Evolutionary conservation across 2,888 invertebrate species (phyloP).

Genomic region (Neocrepidodera transversa): DNA sequence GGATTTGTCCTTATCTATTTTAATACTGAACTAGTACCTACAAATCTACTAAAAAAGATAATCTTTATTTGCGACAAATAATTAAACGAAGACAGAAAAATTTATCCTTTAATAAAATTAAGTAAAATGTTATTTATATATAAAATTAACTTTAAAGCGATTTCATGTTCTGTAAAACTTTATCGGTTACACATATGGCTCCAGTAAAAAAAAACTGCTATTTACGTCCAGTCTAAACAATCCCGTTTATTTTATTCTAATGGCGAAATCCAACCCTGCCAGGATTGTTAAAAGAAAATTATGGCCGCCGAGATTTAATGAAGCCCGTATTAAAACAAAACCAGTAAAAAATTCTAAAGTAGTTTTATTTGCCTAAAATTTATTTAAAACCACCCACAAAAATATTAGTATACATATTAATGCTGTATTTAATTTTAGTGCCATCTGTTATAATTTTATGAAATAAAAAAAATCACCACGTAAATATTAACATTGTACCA

Average conservation of each 20-base stretch:
- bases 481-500: too few species aligned
- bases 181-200: neutral
- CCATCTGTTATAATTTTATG: too few species aligned
- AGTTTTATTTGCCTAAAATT: too few species aligned
- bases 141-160: neutral
- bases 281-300: slow-evolving; percentile 5
- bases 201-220: neutral
- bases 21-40: slow-evolving; percentile 9
- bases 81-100: too few species aligned
- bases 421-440: too few species aligned
- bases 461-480: too few species aligned
- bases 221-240: neutral
- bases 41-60: slow-evolving; percentile 11
- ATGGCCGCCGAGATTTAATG: too few species aligned
- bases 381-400: too few species aligned
- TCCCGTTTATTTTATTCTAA: neutral
- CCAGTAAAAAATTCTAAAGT: too few species aligned
- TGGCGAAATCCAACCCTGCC: neutral
- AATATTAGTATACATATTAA: too few species aligned
- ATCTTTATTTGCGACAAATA: slow-evolving; percentile 4
- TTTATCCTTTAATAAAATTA: neutral
- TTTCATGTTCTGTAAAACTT: neutral
- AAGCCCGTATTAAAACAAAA: too few species aligned
- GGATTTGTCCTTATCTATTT: slow-evolving; percentile 10
- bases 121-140: neutral